Evolutionary conservation across 2,888 invertebrate genomes (phyloP).

Genomic region (Machimus rusticus): DNA sequence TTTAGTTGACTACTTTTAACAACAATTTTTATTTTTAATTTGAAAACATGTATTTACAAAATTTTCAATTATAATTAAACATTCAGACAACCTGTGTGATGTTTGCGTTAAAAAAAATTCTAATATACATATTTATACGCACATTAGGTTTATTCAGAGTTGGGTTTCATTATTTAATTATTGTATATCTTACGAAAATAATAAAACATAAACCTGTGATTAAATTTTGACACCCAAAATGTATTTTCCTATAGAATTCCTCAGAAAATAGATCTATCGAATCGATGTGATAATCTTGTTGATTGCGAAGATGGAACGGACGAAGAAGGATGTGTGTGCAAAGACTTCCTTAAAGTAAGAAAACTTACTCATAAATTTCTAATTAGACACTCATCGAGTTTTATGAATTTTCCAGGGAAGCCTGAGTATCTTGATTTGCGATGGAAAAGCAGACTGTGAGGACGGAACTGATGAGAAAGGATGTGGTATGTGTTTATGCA

Average conservation of each 20-base stretch:
- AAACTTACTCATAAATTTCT: background rate
- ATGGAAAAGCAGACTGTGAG: constrained; percentile 76
- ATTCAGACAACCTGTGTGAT: no score
- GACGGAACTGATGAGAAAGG: constrained; percentile 78
- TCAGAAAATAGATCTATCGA: constrained; percentile 69
- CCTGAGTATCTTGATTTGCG: constrained; percentile 71
- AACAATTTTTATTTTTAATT: background rate
- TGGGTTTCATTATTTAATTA: no score
- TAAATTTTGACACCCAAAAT: background rate
- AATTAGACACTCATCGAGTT: background rate
- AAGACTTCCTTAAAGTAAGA: constrained; percentile 68
- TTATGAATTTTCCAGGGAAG: constrained; percentile 50
- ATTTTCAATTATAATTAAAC: no score
- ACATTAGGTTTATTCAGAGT: no score
- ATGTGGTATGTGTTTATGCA: constrained; percentile 68
- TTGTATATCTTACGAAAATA: no score
- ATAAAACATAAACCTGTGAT: no score
- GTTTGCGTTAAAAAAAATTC: no score
- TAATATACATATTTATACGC: no score
- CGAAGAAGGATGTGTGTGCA: constrained; percentile 76
- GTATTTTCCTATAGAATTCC: constrained; percentile 66
- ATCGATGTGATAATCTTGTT: constrained; percentile 72
- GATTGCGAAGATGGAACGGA: constrained; percentile 88
- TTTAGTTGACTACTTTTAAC: background rate
- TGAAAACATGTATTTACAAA: no score